Base-by-base conservation (phyloP, 2,888 invertebrate species). In the Neoitamus cyanurus region DNA sequence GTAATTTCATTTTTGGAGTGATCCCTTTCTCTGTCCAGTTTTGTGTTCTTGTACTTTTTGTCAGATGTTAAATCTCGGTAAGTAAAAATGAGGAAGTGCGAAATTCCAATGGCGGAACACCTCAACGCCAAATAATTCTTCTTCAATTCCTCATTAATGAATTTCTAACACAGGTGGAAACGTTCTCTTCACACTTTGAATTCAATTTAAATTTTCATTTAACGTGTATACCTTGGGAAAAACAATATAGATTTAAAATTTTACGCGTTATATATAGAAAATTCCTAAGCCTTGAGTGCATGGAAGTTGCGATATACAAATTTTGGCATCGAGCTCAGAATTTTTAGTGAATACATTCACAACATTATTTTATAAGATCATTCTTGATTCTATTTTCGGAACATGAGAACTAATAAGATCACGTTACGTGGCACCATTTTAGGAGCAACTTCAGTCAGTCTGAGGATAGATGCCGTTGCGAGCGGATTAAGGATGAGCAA, bases 371-470 rank as follows among this genome's bases (percentile, higher is more conserved):
- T 78, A 78, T 48, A 78, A 78, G 78, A 78, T 78, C 46, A 72
- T 78, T 78, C 83, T 84, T 84, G 83, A 84, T 77, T 48, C 87
- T 87, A 85, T 87, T 87, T 87, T 80, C 68, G 73, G 85, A 85
- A 83, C 83, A 20, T 25, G 37, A 69, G 72, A 73, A 46, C 48
- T 30, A 73, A 90, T 90, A 89, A 90, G 93, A 93, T 94, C 94
- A 92, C 93, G 91, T 94, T 94, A 93, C 94, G 92, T 90, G 92
- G 92, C 90, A 90, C 93, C 93, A 93, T 93, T 94, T 94, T 93
- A 92, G 93, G 93, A 93, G 92, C 92, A 93, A 92, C 92, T 92
- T 28, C 5, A 80, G 80, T 84, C 85, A 85, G 84, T 87, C 83
- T 83, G 15, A 72, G 84, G 84, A 78, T 83, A 92, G 93, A 37